These are phyloP conservation scores for Apoda limacodes DNA, from an alignment of 2,888 invertebrate genomes.

Conservation along the genomic window DNA sequence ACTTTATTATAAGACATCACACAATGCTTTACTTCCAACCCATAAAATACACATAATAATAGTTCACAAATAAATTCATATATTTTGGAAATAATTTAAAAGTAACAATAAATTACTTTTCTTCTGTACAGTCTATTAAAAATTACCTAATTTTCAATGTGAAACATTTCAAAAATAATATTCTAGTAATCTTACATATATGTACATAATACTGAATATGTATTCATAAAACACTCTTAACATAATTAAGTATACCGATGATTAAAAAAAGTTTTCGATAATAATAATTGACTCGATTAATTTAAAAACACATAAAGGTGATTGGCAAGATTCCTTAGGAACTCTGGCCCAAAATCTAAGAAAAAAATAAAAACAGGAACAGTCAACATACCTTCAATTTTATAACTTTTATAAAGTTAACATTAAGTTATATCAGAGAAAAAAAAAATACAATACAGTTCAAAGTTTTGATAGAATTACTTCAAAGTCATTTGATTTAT, in stretches of 20 bases:
- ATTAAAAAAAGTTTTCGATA: no score
- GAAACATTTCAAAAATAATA: conserved; percentile 51
- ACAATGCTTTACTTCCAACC: conserved; percentile 32
- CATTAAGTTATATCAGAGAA: no score
- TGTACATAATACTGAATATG: conserved; percentile 65
- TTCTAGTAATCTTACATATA: conserved; percentile 55
- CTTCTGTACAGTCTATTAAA: conserved; percentile 56
- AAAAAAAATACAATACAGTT: no score
- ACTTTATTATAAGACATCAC: conserved; percentile 37
- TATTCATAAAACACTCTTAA: conserved; percentile 43
- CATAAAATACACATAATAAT: conserved; percentile 35
- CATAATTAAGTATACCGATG: no score
- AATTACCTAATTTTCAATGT: conserved; percentile 53
- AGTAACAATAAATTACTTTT: conserved; percentile 63
- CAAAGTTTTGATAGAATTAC: no score
- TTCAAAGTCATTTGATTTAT: no score
- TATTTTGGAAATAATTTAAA: conserved; percentile 60
- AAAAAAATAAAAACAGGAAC: conserved; percentile 58
- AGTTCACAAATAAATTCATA: conserved; percentile 43
- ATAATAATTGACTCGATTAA: conserved; percentile 39
- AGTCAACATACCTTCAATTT: conserved; percentile 56
- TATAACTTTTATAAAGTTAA: no score
- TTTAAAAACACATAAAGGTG: conserved; percentile 40
- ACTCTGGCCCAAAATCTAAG: no score
- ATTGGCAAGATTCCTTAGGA: no score